Base-by-base conservation (phyloP, 1,140 invertebrate species). In the Capitella teleta region DNA sequence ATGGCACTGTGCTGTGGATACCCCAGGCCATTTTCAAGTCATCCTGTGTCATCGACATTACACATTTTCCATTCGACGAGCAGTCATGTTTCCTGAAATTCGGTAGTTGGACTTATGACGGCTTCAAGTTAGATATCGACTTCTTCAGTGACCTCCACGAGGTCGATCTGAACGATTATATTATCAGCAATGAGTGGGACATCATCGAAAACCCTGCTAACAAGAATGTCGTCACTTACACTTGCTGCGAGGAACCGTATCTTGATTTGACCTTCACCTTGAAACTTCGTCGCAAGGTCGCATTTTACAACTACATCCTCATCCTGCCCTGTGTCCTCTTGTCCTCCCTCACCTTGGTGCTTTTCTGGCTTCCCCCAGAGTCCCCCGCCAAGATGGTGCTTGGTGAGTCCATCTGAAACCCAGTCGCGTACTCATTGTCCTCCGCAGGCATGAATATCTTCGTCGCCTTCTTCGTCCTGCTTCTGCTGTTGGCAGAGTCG, bases 21-120 rank as follows among this genome's bases (percentile, higher is more conserved):
- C 91, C 91, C 38, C 91, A 89, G 26, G 91, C 92, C 3, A 95
- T 97, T 65, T 96, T 95, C 68, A 96, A 97, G 68, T 93, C 88
- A 2, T 93, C 89, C 5, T 97, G 93, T 42, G 34, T 49, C 32
- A 57, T 58, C 49, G 88, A 94, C 64, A 94, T 95, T 40, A 43
- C 28, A n/a, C 24, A 56, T 28, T 57, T 57, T 28, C 55, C 50
- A 4, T 55, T 55, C 40, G 51, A 53, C 28, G 49, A 47, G 16
- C 54, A 58, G 51, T 48, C 36, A 5, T 64, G 61, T 36, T 42
- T 36, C 18, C 46, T 62, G 52, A 63, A 61, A 36, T 66, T 66
- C 49, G 66, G 70, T 3, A 43, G 37, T 2, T 68, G 66, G 65
- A 80, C 80, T 4, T 79, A 80, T 56, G 65, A 76, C 52, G 77